phyloP scores from a whole-genome alignment of 2,888 invertebrate species.

The Cheilosia vernalis region DNA sequence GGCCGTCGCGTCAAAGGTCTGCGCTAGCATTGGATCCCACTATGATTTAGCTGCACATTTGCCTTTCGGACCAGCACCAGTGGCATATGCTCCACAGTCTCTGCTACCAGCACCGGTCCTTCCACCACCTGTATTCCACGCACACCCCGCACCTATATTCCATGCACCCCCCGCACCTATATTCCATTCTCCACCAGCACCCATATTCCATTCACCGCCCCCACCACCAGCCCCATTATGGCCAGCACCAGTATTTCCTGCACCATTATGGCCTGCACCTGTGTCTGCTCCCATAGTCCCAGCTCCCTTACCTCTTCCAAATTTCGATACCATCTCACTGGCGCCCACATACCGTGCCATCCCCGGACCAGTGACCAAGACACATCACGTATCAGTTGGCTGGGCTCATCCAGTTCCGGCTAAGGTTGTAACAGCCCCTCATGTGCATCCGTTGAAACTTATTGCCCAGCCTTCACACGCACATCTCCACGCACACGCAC shows the following conservation, averaged over 20 bases:
- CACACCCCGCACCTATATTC: slow-evolving; percentile 51
- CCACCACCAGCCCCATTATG: slow-evolving; percentile 65
- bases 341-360: slow-evolving; percentile 80
- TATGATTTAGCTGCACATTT: slow-evolving; percentile 44
- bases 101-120: slow-evolving; percentile 44
- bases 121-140: slow-evolving; percentile 60
- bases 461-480: slow-evolving; percentile 74
- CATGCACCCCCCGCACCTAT: slow-evolving; percentile 52
- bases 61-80: slow-evolving; percentile 33
- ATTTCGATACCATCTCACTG: slow-evolving; percentile 78
- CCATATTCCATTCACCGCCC: slow-evolving; percentile 20
- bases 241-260: slow-evolving; percentile 49
- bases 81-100: slow-evolving; percentile 52
- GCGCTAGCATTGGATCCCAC: slow-evolving; percentile 64
- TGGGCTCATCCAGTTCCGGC: slow-evolving; percentile 79
- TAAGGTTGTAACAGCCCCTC: slow-evolving; percentile 76
- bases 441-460: slow-evolving; percentile 79
- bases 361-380: slow-evolving; percentile 81
- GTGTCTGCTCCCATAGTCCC: slow-evolving; percentile 57
- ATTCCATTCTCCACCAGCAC: slow-evolving; percentile 49
- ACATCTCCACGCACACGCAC: slow-evolving; percentile 58
- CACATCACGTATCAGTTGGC: slow-evolving; percentile 80
- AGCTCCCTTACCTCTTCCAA: slow-evolving; percentile 75
- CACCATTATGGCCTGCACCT: slow-evolving; percentile 60
- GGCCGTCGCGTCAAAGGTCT: slow-evolving; percentile 35